Conservation (phyloP, 2,113 vertebrate genomes). For the Mobula hypostoma region DNA sequence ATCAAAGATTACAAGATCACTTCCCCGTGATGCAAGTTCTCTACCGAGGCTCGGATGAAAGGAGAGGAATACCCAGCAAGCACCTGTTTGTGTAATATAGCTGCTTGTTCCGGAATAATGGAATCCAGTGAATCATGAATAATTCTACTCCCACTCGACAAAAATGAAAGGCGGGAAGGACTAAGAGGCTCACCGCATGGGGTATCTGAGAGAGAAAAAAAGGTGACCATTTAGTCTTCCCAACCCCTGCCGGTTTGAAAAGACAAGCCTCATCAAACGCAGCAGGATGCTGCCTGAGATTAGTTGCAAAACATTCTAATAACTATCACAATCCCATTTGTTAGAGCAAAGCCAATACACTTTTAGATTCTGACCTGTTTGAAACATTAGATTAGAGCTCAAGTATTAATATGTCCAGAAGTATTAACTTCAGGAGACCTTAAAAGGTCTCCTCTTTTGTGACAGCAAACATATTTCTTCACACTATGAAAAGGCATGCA, state of each 20-base stretch:
- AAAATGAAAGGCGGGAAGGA: background rate
- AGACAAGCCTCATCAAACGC: background rate
- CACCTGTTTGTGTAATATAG: background rate
- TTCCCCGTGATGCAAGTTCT: too few species aligned
- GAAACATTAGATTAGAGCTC: background rate
- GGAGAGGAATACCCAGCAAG: background rate
- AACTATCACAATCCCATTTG: background rate
- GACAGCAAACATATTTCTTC: too few species aligned
- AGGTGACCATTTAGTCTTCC: conserved; percentile 14
- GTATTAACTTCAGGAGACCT: background rate
- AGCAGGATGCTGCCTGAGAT: background rate
- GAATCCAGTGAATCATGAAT: background rate
- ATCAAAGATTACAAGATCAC: too few species aligned
- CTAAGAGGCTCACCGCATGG: background rate
- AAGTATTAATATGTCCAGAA: background rate
- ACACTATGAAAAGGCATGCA: background rate
- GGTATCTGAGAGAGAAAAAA: background rate
- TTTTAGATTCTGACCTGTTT: background rate
- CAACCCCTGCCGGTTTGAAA: background rate
- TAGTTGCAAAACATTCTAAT: background rate
- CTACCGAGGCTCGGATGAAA: background rate
- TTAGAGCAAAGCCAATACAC: background rate
- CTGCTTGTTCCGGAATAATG: too few species aligned
- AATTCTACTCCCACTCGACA: background rate
- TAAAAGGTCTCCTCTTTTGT: too few species aligned